Percentiles rank a stretch among this genome's conserved stretches.
These are phyloP conservation scores for Oncorhynchus nerka DNA, from an alignment of 2,113 vertebrate genomes.

Conservation along the genomic window DNA sequence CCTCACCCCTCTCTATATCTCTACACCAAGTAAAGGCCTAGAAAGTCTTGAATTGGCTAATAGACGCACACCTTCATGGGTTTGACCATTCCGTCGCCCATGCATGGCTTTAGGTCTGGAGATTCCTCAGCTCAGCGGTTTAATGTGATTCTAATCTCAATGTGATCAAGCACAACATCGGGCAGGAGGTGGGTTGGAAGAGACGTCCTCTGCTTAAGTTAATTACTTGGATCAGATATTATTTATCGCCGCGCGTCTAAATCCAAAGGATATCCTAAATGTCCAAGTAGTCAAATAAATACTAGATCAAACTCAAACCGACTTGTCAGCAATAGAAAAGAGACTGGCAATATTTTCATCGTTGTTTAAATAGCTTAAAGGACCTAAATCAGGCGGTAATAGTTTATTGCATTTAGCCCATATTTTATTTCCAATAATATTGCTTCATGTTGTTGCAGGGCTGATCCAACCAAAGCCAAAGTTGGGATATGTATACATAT, in stretches of 20 bases:
- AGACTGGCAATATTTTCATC: neutral
- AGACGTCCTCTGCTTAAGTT: constrained; percentile 9
- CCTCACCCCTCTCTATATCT: too few species aligned
- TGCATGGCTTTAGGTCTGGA: neutral
- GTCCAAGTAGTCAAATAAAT: constrained; percentile 25
- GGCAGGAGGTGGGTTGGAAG: neutral
- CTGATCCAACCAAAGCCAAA: neutral
- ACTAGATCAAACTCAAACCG: constrained; percentile 25
- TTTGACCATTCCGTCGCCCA: neutral
- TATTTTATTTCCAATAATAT: neutral
- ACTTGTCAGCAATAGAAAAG: constrained; percentile 20
- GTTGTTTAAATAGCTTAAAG: neutral
- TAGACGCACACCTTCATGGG: neutral
- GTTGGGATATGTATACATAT: neutral
- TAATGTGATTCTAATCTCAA: constrained; percentile 1
- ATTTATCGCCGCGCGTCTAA: constrained; percentile 23
- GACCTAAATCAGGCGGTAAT: neutral
- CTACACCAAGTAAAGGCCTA: neutral
- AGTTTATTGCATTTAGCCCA: neutral
- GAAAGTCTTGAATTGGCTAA: constrained; percentile 9
- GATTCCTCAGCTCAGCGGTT: neutral
- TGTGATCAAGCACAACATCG: constrained; percentile 25
- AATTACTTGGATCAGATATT: constrained; percentile 25
- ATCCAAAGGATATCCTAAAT: constrained; percentile 17
- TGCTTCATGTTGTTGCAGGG: neutral